Base-by-base conservation (phyloP, 1,140 invertebrate species). In the Oreohelix idahoensis region DNA sequence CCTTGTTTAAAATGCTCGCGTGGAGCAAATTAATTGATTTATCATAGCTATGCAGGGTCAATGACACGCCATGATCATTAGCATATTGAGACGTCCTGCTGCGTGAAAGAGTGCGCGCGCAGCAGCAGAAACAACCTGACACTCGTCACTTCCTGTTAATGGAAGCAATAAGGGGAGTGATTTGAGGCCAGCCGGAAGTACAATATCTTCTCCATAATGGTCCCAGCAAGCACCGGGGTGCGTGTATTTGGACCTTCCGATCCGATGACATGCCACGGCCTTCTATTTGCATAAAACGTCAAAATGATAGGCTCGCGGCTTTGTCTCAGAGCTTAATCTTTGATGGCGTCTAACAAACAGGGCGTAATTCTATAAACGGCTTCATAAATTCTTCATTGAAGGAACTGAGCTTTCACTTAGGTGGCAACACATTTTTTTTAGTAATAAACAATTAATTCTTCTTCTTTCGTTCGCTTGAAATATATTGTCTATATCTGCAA, bases 21-120 rank as follows among this genome's bases (percentile, higher is more conserved):
- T 76, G 42, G 42, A 29, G 45, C 45, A 49, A 45, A 51, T 76
- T 76, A 49, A 76, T 76, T 76, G 39, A 76, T 76, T 76, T 76
- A 76, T 51, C 74, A 76, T 49, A 49, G 74, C 74, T 49, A 51
- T 49, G 45, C 39, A 76, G 45, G 45, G 39, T 76, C 45, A 49
- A 51, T 51, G 74, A 76, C 74, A 49, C 74, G 29, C 45, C 45
- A 76, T 51, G 74, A 53, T 76, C 45, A 76, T 76, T 76, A 76
- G 74, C 74, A 76, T 76, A 76, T 49, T 76, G 74, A 76, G 45
- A 76, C 74, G 38, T 76, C 74, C 74, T 76, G 74, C 74, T 76
- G 74, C 74, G 45, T 49, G 45, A 49, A 29, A 66, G 2, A 66
- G 29, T 32, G 63, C 63, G 63, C 63, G 63, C 63, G n/a, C 74